A percentile compares a stretch with the other conserved stretches of the same genome.
These are phyloP conservation scores for Brachionus manjavacas DNA, from an alignment of 1,140 invertebrate genomes.

Conservation along the genomic window DNA sequence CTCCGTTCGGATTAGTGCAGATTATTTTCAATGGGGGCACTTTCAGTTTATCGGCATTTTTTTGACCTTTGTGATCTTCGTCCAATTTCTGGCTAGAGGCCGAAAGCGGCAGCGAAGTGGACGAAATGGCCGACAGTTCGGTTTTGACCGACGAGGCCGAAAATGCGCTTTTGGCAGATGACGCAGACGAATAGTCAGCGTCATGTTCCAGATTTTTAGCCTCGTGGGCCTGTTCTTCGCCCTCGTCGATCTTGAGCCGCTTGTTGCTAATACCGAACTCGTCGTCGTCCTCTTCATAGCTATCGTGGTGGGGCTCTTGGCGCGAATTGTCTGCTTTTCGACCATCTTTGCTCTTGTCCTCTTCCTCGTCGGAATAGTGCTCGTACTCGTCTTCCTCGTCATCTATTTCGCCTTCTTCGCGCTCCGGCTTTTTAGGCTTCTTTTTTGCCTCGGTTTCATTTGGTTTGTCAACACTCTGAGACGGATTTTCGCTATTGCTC, in stretches of 20 bases:
- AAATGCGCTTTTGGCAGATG: not conserved
- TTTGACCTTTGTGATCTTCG: not conserved
- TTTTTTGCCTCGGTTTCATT: not conserved
- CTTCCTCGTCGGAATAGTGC: not conserved
- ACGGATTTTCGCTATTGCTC: not conserved
- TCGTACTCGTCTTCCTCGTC: constrained; percentile 17
- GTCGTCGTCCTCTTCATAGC: constrained; percentile 17
- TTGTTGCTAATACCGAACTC: constrained; percentile 12
- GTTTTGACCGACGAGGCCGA: constrained; percentile 5
- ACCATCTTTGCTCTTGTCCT: not conserved
- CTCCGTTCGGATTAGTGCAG: constrained; percentile 7
- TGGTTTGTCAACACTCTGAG: not conserved
- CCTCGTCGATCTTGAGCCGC: constrained; percentile 25
- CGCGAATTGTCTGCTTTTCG: not conserved
- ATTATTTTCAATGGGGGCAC: constrained; percentile 37
- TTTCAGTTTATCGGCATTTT: not conserved
- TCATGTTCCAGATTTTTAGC: not conserved
- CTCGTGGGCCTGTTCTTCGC: constrained; percentile 1
- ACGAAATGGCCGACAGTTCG: not conserved
- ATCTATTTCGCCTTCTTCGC: constrained; percentile 23
- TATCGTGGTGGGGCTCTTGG: not conserved
- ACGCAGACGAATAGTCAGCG: not conserved
- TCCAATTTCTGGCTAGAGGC: not conserved
- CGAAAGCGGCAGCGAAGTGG: not conserved
- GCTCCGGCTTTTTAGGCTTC: not conserved